These are phyloP conservation scores for Aegotheles bennettii DNA, from an alignment of 2,113 vertebrate species.

Conservation along the genomic window DNA sequence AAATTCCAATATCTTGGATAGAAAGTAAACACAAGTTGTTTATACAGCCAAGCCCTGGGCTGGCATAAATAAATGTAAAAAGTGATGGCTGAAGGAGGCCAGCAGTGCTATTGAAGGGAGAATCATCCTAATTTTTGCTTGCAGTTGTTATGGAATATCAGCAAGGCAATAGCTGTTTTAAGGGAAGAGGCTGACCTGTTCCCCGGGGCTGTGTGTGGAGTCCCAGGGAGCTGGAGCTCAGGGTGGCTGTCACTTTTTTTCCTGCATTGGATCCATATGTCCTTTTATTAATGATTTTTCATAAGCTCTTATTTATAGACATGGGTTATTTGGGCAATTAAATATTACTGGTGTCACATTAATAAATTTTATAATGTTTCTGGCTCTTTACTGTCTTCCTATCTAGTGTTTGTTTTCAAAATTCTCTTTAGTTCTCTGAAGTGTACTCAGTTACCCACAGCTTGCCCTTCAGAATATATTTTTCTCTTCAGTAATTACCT, in stretches of 20 bases:
- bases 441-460: not conserved
- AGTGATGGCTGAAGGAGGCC: not conserved
- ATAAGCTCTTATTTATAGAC: rapidly evolving
- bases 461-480: not conserved
- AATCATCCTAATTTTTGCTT: not conserved
- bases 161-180: too few relatives aligned
- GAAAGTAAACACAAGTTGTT: not conserved
- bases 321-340: not conserved
- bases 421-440: not conserved
- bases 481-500: not conserved
- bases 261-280: rapidly evolving
- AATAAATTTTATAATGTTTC: not conserved
- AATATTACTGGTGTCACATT: not conserved
- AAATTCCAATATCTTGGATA: not conserved
- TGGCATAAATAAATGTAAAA: not conserved
- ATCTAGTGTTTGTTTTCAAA: not conserved
- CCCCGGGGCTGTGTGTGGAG: rapidly evolving
- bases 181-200: not conserved
- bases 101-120: not conserved
- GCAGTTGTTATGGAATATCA: rapidly evolving
- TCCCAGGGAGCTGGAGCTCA: too few relatives aligned
- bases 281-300: not conserved
- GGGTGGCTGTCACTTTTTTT: not conserved
- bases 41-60: not conserved
- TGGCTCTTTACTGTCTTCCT: not conserved